Conservation (phyloP, 2,797 vertebrate species). For the Clarias pachynema region DNA sequence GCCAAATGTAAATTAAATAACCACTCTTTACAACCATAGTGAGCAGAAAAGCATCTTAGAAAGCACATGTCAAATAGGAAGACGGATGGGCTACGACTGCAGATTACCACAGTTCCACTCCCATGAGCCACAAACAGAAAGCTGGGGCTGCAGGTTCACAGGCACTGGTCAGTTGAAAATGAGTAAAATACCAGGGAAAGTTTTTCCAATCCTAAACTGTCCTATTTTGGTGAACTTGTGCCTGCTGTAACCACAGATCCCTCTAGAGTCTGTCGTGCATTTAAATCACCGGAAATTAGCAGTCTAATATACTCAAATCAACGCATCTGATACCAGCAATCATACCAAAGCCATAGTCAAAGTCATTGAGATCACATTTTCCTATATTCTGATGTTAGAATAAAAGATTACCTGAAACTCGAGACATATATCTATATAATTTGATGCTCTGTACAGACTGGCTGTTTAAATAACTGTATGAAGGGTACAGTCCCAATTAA, state of each 20-base stretch:
- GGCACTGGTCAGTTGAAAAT: background rate
- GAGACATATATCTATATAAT: background rate
- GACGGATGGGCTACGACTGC: background rate
- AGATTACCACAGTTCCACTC: background rate
- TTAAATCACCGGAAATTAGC: background rate
- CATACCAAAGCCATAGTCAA: background rate
- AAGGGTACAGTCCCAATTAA: background rate
- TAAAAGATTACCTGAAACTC: background rate
- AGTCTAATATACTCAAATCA: background rate
- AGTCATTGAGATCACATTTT: background rate
- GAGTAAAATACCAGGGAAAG: background rate
- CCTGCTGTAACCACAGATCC: background rate
- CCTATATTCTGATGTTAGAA: background rate
- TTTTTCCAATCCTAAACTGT: background rate
- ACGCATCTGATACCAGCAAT: background rate
- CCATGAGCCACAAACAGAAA: background rate
- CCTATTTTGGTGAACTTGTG: background rate
- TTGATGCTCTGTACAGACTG: background rate
- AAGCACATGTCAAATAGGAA: background rate
- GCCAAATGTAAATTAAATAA: background rate
- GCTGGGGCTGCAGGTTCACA: background rate
- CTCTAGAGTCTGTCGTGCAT: background rate
- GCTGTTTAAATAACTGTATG: background rate
- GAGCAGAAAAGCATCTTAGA: constrained; percentile 9
- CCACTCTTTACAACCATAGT: background rate